phyloP scores from a whole-genome alignment of 2,113 vertebrate genomes.

The Xenopus borealis region DNA sequence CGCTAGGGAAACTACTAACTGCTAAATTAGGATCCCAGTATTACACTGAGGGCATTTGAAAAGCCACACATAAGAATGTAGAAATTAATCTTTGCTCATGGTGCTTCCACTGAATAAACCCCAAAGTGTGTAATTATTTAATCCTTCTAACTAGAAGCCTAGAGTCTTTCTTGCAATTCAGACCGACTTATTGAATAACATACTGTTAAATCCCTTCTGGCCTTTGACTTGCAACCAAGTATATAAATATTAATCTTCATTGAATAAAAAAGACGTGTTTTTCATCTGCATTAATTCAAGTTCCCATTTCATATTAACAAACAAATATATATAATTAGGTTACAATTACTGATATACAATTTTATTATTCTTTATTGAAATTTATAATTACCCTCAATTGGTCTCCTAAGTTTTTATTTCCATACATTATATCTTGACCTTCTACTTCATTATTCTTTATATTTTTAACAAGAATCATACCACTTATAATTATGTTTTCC shows the following conservation, averaged over 20 bases:
- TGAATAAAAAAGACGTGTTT: neutral
- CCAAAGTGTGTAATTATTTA: constrained; percentile 18
- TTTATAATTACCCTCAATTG: too few species aligned
- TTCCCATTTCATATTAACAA: neutral
- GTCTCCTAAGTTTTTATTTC: too few species aligned
- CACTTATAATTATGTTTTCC: too few species aligned
- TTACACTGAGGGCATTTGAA: neutral
- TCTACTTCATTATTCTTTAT: too few species aligned
- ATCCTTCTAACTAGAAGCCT: constrained; percentile 1
- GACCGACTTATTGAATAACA: neutral
- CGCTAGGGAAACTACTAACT: constrained; percentile 2
- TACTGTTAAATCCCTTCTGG: constrained; percentile 19
- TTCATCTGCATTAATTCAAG: constrained; percentile 15
- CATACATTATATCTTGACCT: too few species aligned
- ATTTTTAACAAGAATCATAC: too few species aligned
- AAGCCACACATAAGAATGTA: neutral
- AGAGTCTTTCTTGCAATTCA: constrained; percentile 15
- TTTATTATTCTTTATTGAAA: too few species aligned
- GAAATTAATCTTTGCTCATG: constrained; percentile 8
- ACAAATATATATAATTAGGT: too few species aligned
- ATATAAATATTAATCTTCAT: constrained; percentile 22
- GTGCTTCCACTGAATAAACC: constrained; percentile 13
- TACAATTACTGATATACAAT: too few species aligned
- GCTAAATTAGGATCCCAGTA: neutral
- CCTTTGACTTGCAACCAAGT: constrained; percentile 15